Evolutionary conservation across 1,140 invertebrate species (phyloP).

Genomic region (Zaprionus kolodkinae): DNA sequence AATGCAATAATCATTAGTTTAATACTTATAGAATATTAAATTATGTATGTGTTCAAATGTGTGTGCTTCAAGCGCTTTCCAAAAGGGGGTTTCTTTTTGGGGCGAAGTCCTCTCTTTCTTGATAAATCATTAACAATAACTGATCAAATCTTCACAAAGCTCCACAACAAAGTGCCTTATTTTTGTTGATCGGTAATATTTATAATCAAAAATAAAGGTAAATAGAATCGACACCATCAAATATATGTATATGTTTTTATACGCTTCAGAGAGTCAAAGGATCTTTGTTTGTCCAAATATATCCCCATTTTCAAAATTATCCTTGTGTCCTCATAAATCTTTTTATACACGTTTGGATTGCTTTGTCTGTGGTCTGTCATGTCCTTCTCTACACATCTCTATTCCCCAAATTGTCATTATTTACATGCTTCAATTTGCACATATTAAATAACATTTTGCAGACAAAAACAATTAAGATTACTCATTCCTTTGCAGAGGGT

Average conservation of each 20-base stretch:
- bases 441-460: background rate
- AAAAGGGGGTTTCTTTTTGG: constrained; percentile 38
- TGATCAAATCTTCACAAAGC: constrained; percentile 14
- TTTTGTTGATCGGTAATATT: constrained; percentile 8
- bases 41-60: constrained; percentile 49
- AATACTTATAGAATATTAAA: constrained; percentile 33
- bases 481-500: background rate
- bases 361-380: constrained; percentile 33
- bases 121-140: constrained; percentile 17
- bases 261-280: constrained; percentile 20
- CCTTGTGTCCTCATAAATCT: constrained; percentile 26
- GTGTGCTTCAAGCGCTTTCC: constrained; percentile 46
- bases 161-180: constrained; percentile 14
- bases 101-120: background rate
- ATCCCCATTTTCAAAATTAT: constrained; percentile 21
- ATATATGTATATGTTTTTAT: constrained; percentile 35
- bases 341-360: constrained; percentile 35
- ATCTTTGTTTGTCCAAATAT: constrained; percentile 16
- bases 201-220: constrained; percentile 25
- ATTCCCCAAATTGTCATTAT: background rate
- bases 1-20: constrained; percentile 47
- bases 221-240: constrained; percentile 27
- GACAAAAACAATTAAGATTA: background rate
- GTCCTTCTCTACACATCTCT: constrained; percentile 23
- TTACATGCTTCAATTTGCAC: constrained; percentile 3